Conservation (phyloP, 2,888 invertebrate genomes). For the Lasioglossum zephyrum region DNA sequence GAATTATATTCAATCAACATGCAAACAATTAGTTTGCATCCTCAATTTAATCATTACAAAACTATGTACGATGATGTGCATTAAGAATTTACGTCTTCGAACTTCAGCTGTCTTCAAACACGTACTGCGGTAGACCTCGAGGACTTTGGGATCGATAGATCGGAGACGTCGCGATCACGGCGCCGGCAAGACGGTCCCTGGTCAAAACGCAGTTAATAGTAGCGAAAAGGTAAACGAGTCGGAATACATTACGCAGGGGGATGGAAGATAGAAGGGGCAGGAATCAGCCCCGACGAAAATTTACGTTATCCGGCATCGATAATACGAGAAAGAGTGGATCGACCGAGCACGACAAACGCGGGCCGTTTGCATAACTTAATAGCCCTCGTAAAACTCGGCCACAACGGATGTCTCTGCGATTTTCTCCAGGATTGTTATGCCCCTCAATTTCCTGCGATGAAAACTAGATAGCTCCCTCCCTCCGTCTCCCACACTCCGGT, state of each 20-base stretch:
- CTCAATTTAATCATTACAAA: too few relatives aligned
- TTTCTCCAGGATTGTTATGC: slow-evolving; percentile 48
- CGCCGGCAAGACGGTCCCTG: slow-evolving; percentile 11
- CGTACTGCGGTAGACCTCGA: background rate
- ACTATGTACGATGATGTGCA: too few relatives aligned
- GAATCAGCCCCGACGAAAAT: slow-evolving; percentile 27
- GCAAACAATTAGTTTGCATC: too few relatives aligned
- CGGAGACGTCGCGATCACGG: background rate
- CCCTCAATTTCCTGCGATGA: slow-evolving; percentile 37
- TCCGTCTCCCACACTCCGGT: slow-evolving; percentile 21
- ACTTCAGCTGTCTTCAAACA: background rate
- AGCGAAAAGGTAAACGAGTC: slow-evolving; percentile 29
- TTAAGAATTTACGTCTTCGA: background rate
- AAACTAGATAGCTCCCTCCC: background rate
- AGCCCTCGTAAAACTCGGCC: slow-evolving; percentile 51
- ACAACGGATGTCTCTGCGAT: slow-evolving; percentile 47
- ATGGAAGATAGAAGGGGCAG: background rate
- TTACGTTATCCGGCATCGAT: slow-evolving; percentile 51
- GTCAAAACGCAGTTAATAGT: slow-evolving; percentile 38
- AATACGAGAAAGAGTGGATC: slow-evolving; percentile 46
- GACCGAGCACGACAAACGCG: slow-evolving; percentile 42
- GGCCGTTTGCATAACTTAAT: slow-evolving; percentile 63
- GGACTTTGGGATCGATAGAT: background rate
- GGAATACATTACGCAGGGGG: slow-evolving; percentile 14
- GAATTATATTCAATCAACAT: too few relatives aligned